Base-by-base conservation (phyloP, 2,113 vertebrate species). In the Pedionomus torquatus region DNA sequence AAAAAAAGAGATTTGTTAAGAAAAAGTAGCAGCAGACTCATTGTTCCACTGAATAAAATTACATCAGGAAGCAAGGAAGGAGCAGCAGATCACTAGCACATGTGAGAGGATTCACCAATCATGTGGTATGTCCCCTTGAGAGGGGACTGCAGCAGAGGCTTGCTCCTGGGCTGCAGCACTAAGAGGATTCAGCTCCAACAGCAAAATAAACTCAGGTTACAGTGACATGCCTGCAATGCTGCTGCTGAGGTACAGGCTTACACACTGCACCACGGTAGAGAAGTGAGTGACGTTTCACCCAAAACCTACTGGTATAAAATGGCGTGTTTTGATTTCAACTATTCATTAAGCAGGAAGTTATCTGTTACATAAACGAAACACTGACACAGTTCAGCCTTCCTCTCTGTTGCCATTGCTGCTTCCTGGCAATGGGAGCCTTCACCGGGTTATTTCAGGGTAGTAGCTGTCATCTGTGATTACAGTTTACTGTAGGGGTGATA, bases 1-100 rank as follows among this genome's bases (percentile, higher is more conserved):
- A 5, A 6, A 5, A 20, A 15, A 21, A 44, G 23, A 16, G 4
- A 28, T 24, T 41, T 49, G 8, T 33, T 35, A 28, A 48, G 35
- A 48, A 76, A 39, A n/a, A 24, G 20, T 16, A 54, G 17, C 39
- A 57, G 57, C 49, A 44, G 30, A 19, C 54, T 87, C 33, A 6
- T 63, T 61, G 28, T 80, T 66, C 52, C 70, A 85, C 48, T 90
- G 49, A 30, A 91, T 60, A 83, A 93, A 94, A 85, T 79, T 21
- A 84, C 24, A 30, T 70, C 71, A 90, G 33, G 41, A 83, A 83
- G n/a, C 8, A 1, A 90, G 23, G 58, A 87, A 79, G n/a, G 23
- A 87, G 54, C 79, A 77, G n/a, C 19, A 85, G 85, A 83, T 77
- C 0, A 0, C 28, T 44, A 61, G 33, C 37, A 85, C 44, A 25